A percentile compares a stretch with the other conserved stretches of the same genome.
phyloP scores from a whole-genome alignment of 2,113 vertebrate species.

The Herpailurus yagouaroundi region DNA sequence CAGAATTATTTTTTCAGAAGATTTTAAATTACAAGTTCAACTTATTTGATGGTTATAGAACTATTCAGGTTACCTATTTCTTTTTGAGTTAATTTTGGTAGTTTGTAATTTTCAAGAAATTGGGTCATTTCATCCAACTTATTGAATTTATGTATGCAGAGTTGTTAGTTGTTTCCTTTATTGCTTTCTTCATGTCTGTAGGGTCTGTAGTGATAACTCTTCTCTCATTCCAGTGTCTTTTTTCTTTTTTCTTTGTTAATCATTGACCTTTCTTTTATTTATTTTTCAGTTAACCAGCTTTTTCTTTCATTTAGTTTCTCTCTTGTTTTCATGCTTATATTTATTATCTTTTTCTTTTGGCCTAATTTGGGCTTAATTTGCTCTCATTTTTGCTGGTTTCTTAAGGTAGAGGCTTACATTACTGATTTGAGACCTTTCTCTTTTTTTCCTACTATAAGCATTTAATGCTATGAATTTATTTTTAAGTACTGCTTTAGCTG shows the following conservation, averaged over 20 bases:
- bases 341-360: not conserved
- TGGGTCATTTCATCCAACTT: not conserved
- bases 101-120: not conserved
- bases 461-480: not conserved
- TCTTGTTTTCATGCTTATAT: not conserved
- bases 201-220: not conserved
- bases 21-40: not conserved
- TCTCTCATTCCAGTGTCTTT: not conserved
- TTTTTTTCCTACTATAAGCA: not conserved
- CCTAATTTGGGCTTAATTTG: not conserved
- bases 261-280: not conserved
- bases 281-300: not conserved
- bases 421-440: not conserved
- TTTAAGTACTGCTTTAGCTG: not conserved
- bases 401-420: not conserved
- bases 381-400: conserved; percentile 7
- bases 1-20: not conserved
- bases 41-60: not conserved
- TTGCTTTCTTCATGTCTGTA: not conserved
- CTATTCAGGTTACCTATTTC: not conserved
- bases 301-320: not conserved
- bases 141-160: not conserved
- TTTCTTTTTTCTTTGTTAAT: not conserved
- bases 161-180: not conserved
- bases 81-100: not conserved